A percentile compares a stretch with the other conserved stretches of the same genome.
Conservation (phyloP, 2,113 vertebrate genomes). For the Semicossyphus pulcher region DNA sequence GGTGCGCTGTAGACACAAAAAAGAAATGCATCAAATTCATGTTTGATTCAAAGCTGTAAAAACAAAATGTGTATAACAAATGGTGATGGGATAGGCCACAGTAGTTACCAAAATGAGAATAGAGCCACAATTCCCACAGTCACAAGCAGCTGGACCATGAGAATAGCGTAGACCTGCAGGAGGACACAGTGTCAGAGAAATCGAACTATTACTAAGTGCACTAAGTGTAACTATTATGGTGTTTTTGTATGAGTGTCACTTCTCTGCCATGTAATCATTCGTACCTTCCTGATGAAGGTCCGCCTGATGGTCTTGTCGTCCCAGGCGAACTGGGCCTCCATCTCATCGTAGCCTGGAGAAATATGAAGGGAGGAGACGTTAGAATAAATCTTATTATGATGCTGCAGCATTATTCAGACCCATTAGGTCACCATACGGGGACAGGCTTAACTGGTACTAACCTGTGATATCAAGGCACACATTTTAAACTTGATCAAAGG, state of each 20-base stretch:
- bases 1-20: slow-evolving; percentile 83
- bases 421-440: too few relatives aligned
- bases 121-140: slow-evolving; percentile 88
- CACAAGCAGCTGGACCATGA: slow-evolving; percentile 89
- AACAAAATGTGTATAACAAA: not conserved
- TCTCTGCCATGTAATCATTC: not conserved
- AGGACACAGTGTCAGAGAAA: slow-evolving; percentile 17
- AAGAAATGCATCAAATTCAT: not conserved
- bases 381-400: not conserved
- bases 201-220: too few relatives aligned
- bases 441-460: too few relatives aligned
- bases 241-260: not conserved
- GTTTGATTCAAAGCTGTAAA: not conserved
- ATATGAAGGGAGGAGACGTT: not conserved
- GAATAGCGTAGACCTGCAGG: slow-evolving; percentile 92
- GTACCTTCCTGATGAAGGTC: slow-evolving; percentile 95
- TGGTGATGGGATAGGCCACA: not conserved
- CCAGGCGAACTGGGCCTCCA: slow-evolving; percentile 90
- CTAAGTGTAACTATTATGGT: not conserved
- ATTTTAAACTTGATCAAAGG: not conserved
- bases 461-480: not conserved
- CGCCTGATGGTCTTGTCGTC: slow-evolving; percentile 89
- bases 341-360: slow-evolving; percentile 82
- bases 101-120: slow-evolving; percentile 94
- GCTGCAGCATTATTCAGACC: not conserved